Base-by-base conservation (phyloP, 2,888 invertebrate genomes). In the Leptopilina syphax region DNA sequence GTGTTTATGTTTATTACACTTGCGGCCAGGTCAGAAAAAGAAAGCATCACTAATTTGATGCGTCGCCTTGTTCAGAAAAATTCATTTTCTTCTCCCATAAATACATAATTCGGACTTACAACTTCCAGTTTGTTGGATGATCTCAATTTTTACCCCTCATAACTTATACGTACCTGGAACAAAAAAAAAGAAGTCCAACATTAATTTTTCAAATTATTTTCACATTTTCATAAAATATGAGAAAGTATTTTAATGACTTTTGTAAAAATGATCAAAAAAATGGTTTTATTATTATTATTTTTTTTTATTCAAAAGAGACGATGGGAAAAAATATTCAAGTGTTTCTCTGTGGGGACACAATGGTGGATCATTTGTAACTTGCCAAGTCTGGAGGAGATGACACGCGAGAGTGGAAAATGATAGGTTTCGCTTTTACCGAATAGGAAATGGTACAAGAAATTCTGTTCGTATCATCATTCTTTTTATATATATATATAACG, bases 401-500 rank as follows among this genome's bases (percentile, higher is more conserved):
- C 73, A 73, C 73, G 73, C 41, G 41, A n/a, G 57, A 73, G 41
- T 73, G 73, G 73, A 73, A 73, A 73, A 73, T 73, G 73, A 73
- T 73, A 73, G 73, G 73, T 73, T 50, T 73, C 73, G 57, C n/a
- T 73, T 73, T 57, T 57, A 57, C 73, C 34, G 73, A 73, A 73
- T 73, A 57, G 41, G 41, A 73, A 73, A 73, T 57, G 57, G 73
- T 57, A 57, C 57, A 73, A 73, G 73, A 73, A 73, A 73, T 13
- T 27, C n/a, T 7, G 54, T 73, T 54, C 73, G 57, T 73, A 60
- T 73, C 73, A 73, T 73, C 57, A 73, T 34, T 73, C 57, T 70
- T n/a, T 34, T 13, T 44, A 44, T 44, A 44, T 8, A 44, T 41
- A 6, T 44, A 44, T 44, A 44, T 44, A 8, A 44, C 27, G 27